Conservation (phyloP, 1,140 invertebrate genomes). For the Oedothorax gibbosus region DNA sequence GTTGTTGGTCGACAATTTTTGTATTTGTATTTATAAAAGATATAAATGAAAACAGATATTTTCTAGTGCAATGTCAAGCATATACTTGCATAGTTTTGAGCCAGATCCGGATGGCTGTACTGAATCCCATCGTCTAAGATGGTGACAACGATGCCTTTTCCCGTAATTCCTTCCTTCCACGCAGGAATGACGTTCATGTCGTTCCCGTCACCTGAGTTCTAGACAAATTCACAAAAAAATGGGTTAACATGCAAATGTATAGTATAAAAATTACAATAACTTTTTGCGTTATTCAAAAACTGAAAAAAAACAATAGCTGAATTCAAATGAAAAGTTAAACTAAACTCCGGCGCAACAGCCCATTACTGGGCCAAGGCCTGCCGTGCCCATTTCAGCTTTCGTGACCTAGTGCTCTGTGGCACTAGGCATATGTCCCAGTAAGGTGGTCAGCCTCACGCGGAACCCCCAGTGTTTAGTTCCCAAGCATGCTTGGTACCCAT, state of each 20-base stretch:
- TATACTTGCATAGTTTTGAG: constrained; percentile 94
- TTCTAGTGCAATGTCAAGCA: background rate
- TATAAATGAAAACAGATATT: background rate
- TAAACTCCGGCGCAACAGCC: too few relatives aligned
- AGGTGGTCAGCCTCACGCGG: too few relatives aligned
- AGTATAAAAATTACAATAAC: background rate
- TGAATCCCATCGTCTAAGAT: constrained; percentile 99
- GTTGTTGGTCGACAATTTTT: too few relatives aligned
- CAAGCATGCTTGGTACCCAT: too few relatives aligned
- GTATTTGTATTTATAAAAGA: too few relatives aligned
- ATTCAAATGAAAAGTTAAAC: background rate
- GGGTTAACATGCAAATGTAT: background rate
- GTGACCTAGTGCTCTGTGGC: too few relatives aligned
- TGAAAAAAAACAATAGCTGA: background rate
- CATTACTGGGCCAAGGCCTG: too few relatives aligned
- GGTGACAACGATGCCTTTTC: constrained; percentile 97
- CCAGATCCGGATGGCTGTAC: constrained; percentile 97
- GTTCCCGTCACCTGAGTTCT: constrained; percentile 81
- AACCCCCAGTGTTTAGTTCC: too few relatives aligned
- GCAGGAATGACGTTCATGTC: constrained; percentile 98
- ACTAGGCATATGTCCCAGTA: too few relatives aligned
- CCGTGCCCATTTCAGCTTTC: too few relatives aligned
- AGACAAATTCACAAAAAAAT: constrained; percentile 19
- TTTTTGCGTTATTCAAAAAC: too few relatives aligned
- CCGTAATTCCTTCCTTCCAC: constrained; percentile 95